These are phyloP conservation scores for Oegoconia quadripuncta DNA, from an alignment of 2,888 invertebrate genomes.

Conservation along the genomic window DNA sequence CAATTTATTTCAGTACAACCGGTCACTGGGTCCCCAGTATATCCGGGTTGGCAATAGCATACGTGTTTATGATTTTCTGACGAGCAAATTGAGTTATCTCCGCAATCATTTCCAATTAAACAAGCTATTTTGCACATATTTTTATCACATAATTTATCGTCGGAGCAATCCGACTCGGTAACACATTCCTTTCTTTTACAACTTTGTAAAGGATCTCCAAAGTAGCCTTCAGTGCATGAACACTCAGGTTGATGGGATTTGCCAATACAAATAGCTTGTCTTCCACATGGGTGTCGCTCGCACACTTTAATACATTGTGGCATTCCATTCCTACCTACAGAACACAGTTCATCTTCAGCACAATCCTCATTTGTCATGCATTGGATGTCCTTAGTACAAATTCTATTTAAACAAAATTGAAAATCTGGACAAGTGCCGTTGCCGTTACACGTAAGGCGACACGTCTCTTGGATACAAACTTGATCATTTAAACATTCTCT, in stretches of 20 bases:
- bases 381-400: constrained; percentile 90
- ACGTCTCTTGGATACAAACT: constrained; percentile 91
- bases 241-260: constrained; percentile 87
- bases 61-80: constrained; percentile 88
- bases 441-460: constrained; percentile 89
- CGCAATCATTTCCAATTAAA: constrained; percentile 89
- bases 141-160: constrained; percentile 90
- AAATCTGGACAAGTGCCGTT: constrained; percentile 91
- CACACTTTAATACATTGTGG: constrained; percentile 89
- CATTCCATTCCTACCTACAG: constrained; percentile 83
- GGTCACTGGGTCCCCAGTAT: constrained; percentile 86
- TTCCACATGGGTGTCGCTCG: constrained; percentile 85
- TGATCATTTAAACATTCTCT: constrained; percentile 93
- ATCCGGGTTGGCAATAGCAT: constrained; percentile 91
- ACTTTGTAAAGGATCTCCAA: constrained; percentile 88
- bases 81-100: constrained; percentile 90
- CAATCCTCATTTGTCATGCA: constrained; percentile 88
- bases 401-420: constrained; percentile 90
- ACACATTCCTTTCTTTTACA: constrained; percentile 90
- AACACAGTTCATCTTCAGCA: constrained; percentile 84
- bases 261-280: constrained; percentile 89
- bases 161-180: constrained; percentile 84
- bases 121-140: constrained; percentile 93
- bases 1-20: constrained; percentile 88
- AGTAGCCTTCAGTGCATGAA: constrained; percentile 87